phyloP scores from a whole-genome alignment of 1,140 invertebrate genomes.

The Drosophila suzukii region DNA sequence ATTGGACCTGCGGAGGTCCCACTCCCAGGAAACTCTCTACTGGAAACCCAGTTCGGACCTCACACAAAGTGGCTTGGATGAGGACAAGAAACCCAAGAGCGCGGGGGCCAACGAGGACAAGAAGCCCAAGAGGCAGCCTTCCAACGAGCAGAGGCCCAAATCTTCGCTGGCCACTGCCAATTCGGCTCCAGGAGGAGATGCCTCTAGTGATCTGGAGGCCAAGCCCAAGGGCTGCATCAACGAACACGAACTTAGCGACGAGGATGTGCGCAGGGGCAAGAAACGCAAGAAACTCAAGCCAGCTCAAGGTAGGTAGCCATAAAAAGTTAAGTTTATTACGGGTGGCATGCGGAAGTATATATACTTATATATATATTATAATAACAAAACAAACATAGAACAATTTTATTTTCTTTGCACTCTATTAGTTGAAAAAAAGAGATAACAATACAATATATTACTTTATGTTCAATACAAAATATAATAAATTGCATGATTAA shows the following conservation, averaged over 20 bases:
- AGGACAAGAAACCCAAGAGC: conserved; percentile 73
- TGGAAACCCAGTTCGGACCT: conserved; percentile 84
- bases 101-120: conserved; percentile 74
- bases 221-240: conserved; percentile 78
- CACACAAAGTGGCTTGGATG: conserved; percentile 68
- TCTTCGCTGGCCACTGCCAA: conserved; percentile 68
- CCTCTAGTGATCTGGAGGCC: conserved; percentile 23
- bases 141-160: conserved; percentile 72
- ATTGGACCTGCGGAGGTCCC: conserved; percentile 73
- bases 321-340: background rate
- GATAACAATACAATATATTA: too few relatives aligned
- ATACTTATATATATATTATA: too few relatives aligned
- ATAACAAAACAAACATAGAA: too few relatives aligned
- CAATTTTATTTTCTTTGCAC: too few relatives aligned
- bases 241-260: conserved; percentile 69
- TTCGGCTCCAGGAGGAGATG: conserved; percentile 36
- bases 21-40: conserved; percentile 81
- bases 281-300: conserved; percentile 79
- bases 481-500: too few relatives aligned
- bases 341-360: too few relatives aligned
- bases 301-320: conserved; percentile 47
- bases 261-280: conserved; percentile 74
- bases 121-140: conserved; percentile 59
- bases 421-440: too few relatives aligned
- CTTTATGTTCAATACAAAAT: too few relatives aligned